Evolutionary conservation across 2,113 vertebrate species (phyloP).

Genomic region (Toxotes chatareus): DNA sequence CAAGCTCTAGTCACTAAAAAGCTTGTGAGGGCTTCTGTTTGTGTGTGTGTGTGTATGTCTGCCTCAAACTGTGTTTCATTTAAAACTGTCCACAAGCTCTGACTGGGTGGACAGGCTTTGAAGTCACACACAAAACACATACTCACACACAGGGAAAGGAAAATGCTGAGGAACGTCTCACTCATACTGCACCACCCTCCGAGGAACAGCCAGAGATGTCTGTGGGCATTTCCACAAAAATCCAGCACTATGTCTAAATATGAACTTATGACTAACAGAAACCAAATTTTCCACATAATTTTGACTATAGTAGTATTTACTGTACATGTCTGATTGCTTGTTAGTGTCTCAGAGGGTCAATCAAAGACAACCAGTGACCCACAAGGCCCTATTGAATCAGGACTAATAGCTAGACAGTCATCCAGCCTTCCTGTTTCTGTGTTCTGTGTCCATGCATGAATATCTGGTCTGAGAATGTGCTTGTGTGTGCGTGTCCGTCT

Average conservation of each 20-base stretch:
- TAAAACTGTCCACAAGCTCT: constrained; percentile 54
- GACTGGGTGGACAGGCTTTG: constrained; percentile 59
- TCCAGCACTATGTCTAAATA: constrained; percentile 4
- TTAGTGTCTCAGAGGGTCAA: constrained; percentile 19
- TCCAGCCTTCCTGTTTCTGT: constrained; percentile 39
- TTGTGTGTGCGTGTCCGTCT: neutral
- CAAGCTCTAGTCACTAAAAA: constrained; percentile 60
- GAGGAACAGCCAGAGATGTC: constrained; percentile 26
- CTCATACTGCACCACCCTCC: constrained; percentile 46
- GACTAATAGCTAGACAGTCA: constrained; percentile 15
- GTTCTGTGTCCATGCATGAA: constrained; percentile 16
- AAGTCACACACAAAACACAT: constrained; percentile 47
- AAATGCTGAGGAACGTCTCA: constrained; percentile 49
- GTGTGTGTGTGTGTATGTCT: constrained; percentile 18
- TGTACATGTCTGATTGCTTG: neutral
- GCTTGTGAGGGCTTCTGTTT: constrained; percentile 10
- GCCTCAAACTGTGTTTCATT: constrained; percentile 45
- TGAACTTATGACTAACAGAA: constrained; percentile 24
- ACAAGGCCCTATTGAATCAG: constrained; percentile 14
- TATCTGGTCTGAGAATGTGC: constrained; percentile 5
- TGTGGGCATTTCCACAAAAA: constrained; percentile 50
- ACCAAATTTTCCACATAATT: neutral
- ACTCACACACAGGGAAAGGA: constrained; percentile 16
- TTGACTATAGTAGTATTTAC: neutral
- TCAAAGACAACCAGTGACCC: constrained; percentile 21